Percentiles rank a stretch among this genome's conserved stretches.
These are phyloP conservation scores for Orthosia gracilis DNA, from an alignment of 2,888 invertebrate species.

Conservation along the genomic window DNA sequence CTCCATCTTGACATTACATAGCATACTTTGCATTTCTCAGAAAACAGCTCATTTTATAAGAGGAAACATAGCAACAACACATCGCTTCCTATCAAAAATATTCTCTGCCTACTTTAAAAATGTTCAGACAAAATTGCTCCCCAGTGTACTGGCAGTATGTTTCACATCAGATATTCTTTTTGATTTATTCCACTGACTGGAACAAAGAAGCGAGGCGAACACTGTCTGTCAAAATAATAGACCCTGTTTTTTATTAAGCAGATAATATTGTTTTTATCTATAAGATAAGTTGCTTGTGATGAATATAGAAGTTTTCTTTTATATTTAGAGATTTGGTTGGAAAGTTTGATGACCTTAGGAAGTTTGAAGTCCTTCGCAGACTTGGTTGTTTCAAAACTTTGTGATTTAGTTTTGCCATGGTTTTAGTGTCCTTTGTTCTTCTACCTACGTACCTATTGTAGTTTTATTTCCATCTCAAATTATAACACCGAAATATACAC, in stretches of 20 bases:
- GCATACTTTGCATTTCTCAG: neutral
- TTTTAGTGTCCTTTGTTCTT: neutral
- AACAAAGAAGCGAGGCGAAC: slow-evolving; percentile 56
- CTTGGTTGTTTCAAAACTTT: neutral
- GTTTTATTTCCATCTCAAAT: neutral
- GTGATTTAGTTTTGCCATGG: neutral
- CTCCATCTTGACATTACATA: slow-evolving; percentile 4
- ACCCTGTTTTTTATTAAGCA: slow-evolving; percentile 26
- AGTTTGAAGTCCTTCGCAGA: neutral
- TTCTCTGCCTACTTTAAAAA: slow-evolving; percentile 44
- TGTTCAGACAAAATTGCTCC: slow-evolving; percentile 32
- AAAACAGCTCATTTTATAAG: neutral
- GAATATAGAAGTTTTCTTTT: slow-evolving; percentile 5
- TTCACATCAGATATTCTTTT: slow-evolving; percentile 69
- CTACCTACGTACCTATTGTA: neutral
- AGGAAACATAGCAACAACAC: slow-evolving; percentile 13
- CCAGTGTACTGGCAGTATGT: slow-evolving; percentile 59
- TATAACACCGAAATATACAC: neutral
- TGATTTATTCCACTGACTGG: slow-evolving; percentile 62
- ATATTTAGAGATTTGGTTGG: neutral
- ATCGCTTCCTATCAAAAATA: slow-evolving; percentile 25
- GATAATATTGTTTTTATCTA: slow-evolving; percentile 24
- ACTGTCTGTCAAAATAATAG: slow-evolving; percentile 61
- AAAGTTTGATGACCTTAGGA: neutral
- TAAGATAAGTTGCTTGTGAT: slow-evolving; percentile 19